Percentiles rank a stretch among this genome's conserved stretches.
These are phyloP conservation scores for Trichogramma pretiosum DNA, from an alignment of 1,140 invertebrate species.

Conservation along the genomic window DNA sequence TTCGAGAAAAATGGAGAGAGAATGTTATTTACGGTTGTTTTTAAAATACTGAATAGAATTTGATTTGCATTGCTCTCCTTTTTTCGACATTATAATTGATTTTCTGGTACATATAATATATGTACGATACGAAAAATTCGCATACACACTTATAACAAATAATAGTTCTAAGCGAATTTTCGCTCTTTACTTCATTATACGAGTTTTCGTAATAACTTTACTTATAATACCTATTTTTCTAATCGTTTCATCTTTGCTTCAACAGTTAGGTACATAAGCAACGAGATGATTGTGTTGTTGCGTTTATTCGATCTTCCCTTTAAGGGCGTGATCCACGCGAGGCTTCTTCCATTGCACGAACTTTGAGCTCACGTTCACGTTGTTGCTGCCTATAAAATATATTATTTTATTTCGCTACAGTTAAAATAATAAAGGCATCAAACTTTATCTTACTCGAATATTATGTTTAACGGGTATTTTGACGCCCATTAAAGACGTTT, in stretches of 20 bases:
- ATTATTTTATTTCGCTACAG: too few relatives aligned
- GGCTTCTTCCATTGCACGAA: conserved; percentile 75
- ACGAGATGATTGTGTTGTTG: conserved; percentile 7
- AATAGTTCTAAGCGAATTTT: conserved; percentile 25
- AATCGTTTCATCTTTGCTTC: conserved; percentile 16
- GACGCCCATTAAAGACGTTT: too few relatives aligned
- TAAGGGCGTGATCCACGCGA: conserved; percentile 65
- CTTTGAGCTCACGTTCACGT: conserved; percentile 73
- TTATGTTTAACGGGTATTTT: too few relatives aligned
- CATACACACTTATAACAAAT: conserved; percentile 21
- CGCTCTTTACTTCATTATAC: conserved; percentile 24
- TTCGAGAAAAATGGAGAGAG: conserved; percentile 5
- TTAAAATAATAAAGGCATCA: too few relatives aligned
- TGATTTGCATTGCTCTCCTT: too few relatives aligned
- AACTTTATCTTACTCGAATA: too few relatives aligned
- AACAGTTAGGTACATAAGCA: conserved; percentile 5
- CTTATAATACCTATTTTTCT: conserved; percentile 18
- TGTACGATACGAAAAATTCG: conserved; percentile 3
- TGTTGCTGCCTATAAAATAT: too few relatives aligned
- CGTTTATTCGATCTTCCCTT: conserved; percentile 21
- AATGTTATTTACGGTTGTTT: background rate
- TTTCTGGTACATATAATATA: conserved; percentile 1
- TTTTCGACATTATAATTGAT: too few relatives aligned
- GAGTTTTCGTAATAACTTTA: conserved; percentile 14
- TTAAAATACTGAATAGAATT: too few relatives aligned